phyloP scores from a whole-genome alignment of 1,140 invertebrate species.

The Philotrypesis tridentata region DNA sequence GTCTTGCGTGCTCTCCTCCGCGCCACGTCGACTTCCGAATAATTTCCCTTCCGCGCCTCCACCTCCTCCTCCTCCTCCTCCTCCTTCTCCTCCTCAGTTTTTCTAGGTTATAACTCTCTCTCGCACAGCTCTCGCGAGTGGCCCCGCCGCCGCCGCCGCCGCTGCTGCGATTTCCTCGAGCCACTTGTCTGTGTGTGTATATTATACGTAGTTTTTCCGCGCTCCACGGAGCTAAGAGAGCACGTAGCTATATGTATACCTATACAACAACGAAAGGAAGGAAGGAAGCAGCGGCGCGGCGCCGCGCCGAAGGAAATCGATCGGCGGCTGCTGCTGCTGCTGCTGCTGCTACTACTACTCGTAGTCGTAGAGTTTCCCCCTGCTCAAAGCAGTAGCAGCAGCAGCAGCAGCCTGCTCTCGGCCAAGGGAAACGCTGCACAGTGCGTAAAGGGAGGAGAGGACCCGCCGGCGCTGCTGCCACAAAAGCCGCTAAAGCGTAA shows the following conservation, averaged over 20 bases:
- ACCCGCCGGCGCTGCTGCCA: not conserved
- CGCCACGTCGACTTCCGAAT: not conserved
- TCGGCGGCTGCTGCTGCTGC: not conserved
- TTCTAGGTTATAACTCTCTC: constrained; percentile 28
- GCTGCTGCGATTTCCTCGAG: not conserved
- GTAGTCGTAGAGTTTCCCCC: not conserved
- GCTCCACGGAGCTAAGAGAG: not conserved
- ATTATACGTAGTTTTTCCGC: not conserved
- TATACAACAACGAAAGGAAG: not conserved
- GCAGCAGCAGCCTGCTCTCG: not conserved
- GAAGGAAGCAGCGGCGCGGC: constrained; percentile 22
- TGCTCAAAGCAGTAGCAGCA: not conserved
- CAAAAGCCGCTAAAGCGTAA: not conserved
- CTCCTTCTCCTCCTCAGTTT: not conserved
- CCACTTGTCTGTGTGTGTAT: not conserved
- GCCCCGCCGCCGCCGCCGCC: not conserved
- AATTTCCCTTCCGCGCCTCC: not conserved
- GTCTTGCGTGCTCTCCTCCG: not conserved
- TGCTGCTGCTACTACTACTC: too few relatives aligned
- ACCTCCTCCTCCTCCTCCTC: not conserved
- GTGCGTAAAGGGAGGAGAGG: not conserved
- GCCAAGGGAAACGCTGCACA: constrained; percentile 3
- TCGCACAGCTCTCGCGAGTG: not conserved
- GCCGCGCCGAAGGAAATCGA: constrained; percentile 35
- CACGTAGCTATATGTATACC: not conserved